Conservation (phyloP, 2,797 vertebrate species). For the Onychomys leucogaster region DNA sequence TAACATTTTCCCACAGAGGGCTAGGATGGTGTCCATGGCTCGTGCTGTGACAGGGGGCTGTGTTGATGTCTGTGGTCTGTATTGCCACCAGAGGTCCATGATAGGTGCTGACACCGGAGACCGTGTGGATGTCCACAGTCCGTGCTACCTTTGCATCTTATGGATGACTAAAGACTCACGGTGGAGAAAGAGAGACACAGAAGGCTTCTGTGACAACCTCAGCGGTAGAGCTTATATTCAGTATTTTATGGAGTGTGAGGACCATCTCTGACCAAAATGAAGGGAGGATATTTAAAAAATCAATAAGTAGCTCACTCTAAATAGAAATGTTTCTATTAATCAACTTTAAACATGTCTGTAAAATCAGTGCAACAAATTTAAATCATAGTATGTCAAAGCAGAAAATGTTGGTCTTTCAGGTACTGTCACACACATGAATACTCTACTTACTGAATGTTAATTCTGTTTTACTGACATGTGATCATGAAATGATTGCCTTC, state of each 20-base stretch:
- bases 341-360: conserved; percentile 39
- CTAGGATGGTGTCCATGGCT: background rate
- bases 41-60: background rate
- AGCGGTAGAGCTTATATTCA: background rate
- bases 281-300: background rate
- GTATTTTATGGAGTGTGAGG: background rate
- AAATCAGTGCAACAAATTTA: conserved; percentile 48
- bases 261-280: background rate
- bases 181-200: background rate
- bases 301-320: conserved; percentile 16
- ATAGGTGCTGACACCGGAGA: background rate
- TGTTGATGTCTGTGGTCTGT: background rate
- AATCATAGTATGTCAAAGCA: conserved; percentile 16
- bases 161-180: background rate
- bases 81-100: background rate
- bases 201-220: background rate
- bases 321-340: conserved; percentile 30
- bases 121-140: background rate
- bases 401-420: conserved; percentile 20
- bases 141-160: background rate
- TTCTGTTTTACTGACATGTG: conserved; percentile 40
- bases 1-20: background rate
- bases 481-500: background rate
- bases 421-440: conserved; percentile 3
- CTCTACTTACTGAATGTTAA: conserved; percentile 40